phyloP scores from a whole-genome alignment of 2,113 vertebrate genomes.

The Pseudonaja textilis region DNA sequence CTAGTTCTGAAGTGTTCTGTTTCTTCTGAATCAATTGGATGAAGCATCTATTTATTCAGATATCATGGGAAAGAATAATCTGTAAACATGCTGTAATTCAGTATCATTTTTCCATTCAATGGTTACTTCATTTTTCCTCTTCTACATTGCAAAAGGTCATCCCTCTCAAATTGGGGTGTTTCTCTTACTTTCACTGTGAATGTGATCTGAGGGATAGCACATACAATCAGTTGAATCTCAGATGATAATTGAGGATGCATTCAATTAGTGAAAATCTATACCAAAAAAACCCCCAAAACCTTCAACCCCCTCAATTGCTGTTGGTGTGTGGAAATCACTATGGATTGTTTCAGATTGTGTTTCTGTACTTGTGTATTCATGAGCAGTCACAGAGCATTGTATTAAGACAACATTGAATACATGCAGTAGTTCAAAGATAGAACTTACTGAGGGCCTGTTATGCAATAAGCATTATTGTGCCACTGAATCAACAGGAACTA shows the following conservation, averaged over 20 bases:
- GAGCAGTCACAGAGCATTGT: background rate
- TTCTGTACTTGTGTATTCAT: background rate
- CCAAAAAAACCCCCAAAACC: background rate
- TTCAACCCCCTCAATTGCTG: background rate
- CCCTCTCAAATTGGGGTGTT: background rate
- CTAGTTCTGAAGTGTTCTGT: constrained; percentile 2
- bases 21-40: background rate
- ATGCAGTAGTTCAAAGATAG: background rate
- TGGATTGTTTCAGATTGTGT: background rate
- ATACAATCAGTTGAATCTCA: background rate
- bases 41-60: background rate
- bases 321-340: background rate
- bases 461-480: background rate
- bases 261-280: background rate
- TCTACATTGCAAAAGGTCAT: background rate
- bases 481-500: background rate
- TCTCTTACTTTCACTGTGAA: background rate
- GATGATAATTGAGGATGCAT: background rate
- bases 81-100: background rate
- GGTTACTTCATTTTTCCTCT: background rate
- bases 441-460: background rate
- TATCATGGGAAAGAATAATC: background rate
- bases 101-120: background rate
- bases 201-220: background rate
- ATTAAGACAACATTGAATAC: background rate